Base-by-base conservation (phyloP, 2,888 invertebrate species). In the Drosophila flavopinicola region DNA sequence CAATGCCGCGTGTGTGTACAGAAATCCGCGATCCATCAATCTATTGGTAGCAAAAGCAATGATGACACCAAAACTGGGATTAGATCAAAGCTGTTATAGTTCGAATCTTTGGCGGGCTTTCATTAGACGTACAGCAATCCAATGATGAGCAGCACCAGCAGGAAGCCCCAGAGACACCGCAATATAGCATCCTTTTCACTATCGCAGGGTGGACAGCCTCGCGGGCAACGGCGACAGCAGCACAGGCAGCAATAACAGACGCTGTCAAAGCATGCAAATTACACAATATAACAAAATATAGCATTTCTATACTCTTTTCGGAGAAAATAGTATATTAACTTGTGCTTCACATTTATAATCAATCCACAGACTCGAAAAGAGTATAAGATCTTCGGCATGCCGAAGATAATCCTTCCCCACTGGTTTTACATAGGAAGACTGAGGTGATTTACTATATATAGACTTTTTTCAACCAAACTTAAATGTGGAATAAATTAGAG, bases 21-120 rank as follows among this genome's bases (percentile, higher is more conserved):
- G 92, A 25, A 94, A 92, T 45, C 96, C 96, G 45, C 93, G 93
- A 88, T 96, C 94, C 92, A 97, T 92, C 88, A 96, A 95, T 86
- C 95, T 94, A 91, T 97, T 98, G 51, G 97, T 97, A 49, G 96
- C 96, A 91, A 98, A 97, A 39, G 97, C 95, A 90, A 97, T 96
- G 44, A 98, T 96, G 66, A 97, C 95, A 58, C 97, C 97, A 92
- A 97, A 96, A 86, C 98, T 98, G 39, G 6, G 24, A 66, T 3
- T 4, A 1, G 5, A 33, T 5, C 9, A 3, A 7, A 13, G 4
- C 6, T 27, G 37, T 20, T n/a, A 30, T n/a, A 9, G 9, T 13
- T 13, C 1, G n/a, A 5, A 29, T 35, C 1, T 6, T 2, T n/a
- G 0, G 5, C 0, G 3, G 0, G 10, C 0, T 24, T 4, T 0